These are phyloP conservation scores for Acleris sparsana DNA, from an alignment of 2,888 invertebrate genomes.

Conservation along the genomic window DNA sequence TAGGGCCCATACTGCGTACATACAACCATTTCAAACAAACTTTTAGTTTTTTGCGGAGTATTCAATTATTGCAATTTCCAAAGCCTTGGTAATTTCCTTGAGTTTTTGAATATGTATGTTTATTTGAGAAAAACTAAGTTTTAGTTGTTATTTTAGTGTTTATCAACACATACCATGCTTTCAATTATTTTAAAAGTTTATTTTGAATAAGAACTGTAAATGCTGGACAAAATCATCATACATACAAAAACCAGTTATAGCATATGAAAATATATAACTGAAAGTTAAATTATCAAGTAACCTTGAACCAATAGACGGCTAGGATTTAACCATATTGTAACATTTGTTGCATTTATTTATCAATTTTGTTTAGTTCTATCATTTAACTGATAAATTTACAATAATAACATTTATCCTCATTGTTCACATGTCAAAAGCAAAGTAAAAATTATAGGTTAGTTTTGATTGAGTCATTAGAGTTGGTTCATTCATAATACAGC, in stretches of 20 bases:
- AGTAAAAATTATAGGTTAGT: slow-evolving; percentile 23
- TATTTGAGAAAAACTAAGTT: not conserved
- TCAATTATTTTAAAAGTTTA: not conserved
- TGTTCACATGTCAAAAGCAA: not conserved
- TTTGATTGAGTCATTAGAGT: slow-evolving; percentile 20
- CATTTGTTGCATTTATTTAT: not conserved
- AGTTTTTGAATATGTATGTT: not conserved
- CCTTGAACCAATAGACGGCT: slow-evolving; percentile 4
- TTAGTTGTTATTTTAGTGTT: not conserved
- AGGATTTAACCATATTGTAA: not conserved
- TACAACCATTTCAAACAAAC: not conserved
- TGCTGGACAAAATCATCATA: too few relatives aligned
- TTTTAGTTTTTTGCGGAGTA: not conserved
- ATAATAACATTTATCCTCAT: not conserved
- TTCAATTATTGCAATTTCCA: not conserved
- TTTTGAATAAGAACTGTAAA: not conserved
- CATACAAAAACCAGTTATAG: not conserved
- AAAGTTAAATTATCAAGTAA: slow-evolving; percentile 12
- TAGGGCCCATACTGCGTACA: slow-evolving; percentile 8
- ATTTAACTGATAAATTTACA: not conserved
- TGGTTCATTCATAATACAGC: slow-evolving; percentile 37
- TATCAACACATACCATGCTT: not conserved
- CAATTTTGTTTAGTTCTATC: not conserved
- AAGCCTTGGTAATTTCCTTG: not conserved
- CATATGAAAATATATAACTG: slow-evolving; percentile 6